Evolutionary conservation across 2,797 vertebrate genomes (phyloP).

Genomic region (Pantherophis alleghaniensis): DNA sequence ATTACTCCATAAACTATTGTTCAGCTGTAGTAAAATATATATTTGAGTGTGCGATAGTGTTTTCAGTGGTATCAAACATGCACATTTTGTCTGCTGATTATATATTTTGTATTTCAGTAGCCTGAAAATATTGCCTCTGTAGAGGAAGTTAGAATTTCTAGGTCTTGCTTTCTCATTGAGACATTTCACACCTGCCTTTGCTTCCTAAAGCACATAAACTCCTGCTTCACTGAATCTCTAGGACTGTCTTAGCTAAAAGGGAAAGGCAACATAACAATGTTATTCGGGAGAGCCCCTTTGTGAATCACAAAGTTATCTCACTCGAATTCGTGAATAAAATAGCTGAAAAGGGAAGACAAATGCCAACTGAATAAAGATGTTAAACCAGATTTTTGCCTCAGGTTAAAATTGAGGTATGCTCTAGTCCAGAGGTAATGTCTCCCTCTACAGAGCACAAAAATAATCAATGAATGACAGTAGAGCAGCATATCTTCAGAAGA

Average conservation of each 20-base stretch:
- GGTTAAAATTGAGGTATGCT: constrained; percentile 81
- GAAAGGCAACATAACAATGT: constrained; percentile 71
- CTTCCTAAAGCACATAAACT: constrained; percentile 59
- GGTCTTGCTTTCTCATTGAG: constrained; percentile 63
- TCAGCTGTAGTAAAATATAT: constrained; percentile 35
- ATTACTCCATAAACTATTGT: constrained; percentile 51
- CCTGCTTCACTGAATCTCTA: constrained; percentile 69
- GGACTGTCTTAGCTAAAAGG: constrained; percentile 71
- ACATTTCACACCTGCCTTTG: constrained; percentile 78
- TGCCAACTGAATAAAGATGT: constrained; percentile 84
- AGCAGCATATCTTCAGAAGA: constrained; percentile 60
- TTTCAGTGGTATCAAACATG: constrained; percentile 45
- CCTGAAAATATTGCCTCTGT: constrained; percentile 40
- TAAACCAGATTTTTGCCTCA: constrained; percentile 82
- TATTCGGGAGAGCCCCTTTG: constrained; percentile 74
- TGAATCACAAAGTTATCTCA: constrained; percentile 82
- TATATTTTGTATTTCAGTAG: constrained; percentile 18
- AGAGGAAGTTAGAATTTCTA: constrained; percentile 28
- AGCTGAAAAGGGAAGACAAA: constrained; percentile 85
- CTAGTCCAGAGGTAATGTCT: constrained; percentile 78
- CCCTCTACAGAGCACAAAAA: constrained; percentile 78
- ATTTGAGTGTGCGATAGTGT: constrained; percentile 3
- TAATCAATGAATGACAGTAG: constrained; percentile 78
- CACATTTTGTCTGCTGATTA: constrained; percentile 44
- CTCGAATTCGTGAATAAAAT: constrained; percentile 84